phyloP scores from a whole-genome alignment of 2,888 invertebrate genomes.

The Drosophila peninsularis region DNA sequence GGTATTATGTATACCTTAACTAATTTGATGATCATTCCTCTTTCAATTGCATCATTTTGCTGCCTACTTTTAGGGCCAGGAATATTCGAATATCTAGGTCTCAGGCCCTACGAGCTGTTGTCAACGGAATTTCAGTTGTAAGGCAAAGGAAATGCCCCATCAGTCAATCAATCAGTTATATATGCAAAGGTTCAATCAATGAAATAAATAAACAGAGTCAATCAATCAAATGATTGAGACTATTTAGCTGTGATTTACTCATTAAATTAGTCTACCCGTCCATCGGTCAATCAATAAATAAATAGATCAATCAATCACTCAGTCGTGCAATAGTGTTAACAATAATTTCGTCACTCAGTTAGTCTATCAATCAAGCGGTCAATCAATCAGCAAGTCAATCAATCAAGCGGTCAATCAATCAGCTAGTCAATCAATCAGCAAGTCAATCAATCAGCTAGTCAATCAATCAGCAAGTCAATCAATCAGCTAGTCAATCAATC shows the following conservation, averaged over 20 bases:
- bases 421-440: not conserved
- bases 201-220: not conserved
- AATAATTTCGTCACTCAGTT: not conserved
- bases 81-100: not conserved
- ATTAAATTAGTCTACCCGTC: not conserved
- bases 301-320: not conserved
- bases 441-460: too few relatives aligned
- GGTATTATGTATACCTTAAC: too few relatives aligned
- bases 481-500: not conserved
- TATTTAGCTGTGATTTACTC: not conserved
- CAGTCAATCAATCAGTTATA: not conserved
- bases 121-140: not conserved
- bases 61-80: conserved; percentile 4
- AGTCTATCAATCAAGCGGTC: too few relatives aligned
- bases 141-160: not conserved
- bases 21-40: too few relatives aligned
- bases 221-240: not conserved
- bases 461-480: not conserved
- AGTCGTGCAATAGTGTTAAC: too few relatives aligned
- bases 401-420: not conserved
- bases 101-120: not conserved
- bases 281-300: not conserved
- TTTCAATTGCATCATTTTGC: not conserved
- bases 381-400: too few relatives aligned
- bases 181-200: not conserved